Conservation (phyloP, 2,113 vertebrate genomes). For the Picathartes gymnocephalus region DNA sequence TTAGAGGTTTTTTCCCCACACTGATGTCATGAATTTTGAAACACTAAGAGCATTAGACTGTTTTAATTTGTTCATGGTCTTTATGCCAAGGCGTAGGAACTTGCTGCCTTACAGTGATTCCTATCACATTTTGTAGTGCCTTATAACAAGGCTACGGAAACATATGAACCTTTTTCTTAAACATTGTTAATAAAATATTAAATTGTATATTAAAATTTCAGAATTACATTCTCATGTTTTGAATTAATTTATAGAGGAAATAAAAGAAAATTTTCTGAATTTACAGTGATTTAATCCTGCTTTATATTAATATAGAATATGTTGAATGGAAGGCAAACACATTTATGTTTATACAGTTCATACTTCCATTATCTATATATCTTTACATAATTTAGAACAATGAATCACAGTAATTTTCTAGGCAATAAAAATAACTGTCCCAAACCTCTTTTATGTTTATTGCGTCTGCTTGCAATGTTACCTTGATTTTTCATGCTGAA, state of each 20-base stretch:
- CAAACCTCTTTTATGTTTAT: constrained; percentile 49
- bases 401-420: constrained; percentile 63
- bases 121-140: neutral
- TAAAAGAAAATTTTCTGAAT: constrained; percentile 63
- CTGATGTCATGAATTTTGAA: neutral
- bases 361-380: constrained; percentile 62
- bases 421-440: constrained; percentile 38
- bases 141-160: constrained; percentile 33
- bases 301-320: constrained; percentile 60
- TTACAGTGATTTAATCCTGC: constrained; percentile 60
- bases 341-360: constrained; percentile 48
- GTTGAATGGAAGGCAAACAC: constrained; percentile 47
- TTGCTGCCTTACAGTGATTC: constrained; percentile 13
- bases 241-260: constrained; percentile 68
- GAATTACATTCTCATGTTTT: constrained; percentile 46
- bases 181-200: constrained; percentile 74
- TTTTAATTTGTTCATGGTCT: constrained; percentile 24
- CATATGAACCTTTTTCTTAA: constrained; percentile 50
- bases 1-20: neutral
- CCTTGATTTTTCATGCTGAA: constrained; percentile 48
- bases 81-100: neutral
- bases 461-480: constrained; percentile 11
- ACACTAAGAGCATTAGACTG: neutral
- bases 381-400: constrained; percentile 65
- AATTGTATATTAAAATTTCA: constrained; percentile 65